Evolutionary conservation across 2,113 vertebrate genomes (phyloP), one percentile per base, ranked within the genome.

Genomic region (Alaudala cheleensis): DNA sequence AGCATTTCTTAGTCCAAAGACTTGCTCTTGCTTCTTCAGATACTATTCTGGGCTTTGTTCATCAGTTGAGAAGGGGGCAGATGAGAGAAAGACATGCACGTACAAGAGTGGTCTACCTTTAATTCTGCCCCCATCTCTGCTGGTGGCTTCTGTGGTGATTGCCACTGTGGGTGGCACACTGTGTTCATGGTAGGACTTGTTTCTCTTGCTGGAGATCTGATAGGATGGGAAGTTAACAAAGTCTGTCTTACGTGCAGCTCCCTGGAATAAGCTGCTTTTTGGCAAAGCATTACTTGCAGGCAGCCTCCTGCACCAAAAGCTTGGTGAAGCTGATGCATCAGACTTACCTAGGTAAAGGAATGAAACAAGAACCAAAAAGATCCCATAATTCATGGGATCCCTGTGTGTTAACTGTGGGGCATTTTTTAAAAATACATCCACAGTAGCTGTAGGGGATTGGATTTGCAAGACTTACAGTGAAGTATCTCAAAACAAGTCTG

Each of bases 1-100:
- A 94, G 67, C 42, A 51, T 96, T 97, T 95, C 89, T 95, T 87
- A 70, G 96, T 97, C 94, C 93, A 96, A 96, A 97, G 96, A 96
- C 89, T 83, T 92, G 85, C 62, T 93, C 76, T 86, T 97, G 79
- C 86, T 88, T 93, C 74, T 95, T 86, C 85, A 96, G 65, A 84
- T 92, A 39, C 61, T 86, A 37, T 94, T 95, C 74, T 88, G 80
- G 86, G 85, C 81, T 86, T 96, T 86, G 76, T 77, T 90, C 79
- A 60, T 88, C 70, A 69, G n/a, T 53, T 91, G 82, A 93, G 90
- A 86, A 92, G 57, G 65, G 50, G 60, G 64, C 67, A 86, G 85
- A 66, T 83, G 26, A n/a, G 42, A 85, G 61, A 83, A 58, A 72
- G 58, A 83, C 5, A 39, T 0, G 45, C 53, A 50, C 2, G 5